Base-by-base conservation (phyloP, 2,797 vertebrate species). In the Malacoraja senta region DNA sequence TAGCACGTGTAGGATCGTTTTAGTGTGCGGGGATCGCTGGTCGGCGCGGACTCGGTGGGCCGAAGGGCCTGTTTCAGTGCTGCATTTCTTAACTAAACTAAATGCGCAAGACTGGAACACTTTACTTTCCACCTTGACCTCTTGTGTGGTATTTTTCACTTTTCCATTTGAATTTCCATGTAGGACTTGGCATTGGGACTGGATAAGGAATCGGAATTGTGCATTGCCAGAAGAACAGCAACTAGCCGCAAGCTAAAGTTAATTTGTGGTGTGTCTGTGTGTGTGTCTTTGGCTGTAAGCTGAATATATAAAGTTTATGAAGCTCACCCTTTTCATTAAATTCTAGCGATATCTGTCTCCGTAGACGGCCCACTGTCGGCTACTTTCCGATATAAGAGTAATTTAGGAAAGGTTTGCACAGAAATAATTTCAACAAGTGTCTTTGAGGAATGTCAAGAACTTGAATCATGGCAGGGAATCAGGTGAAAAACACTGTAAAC, bases 101-200 rank as follows among this genome's bases (percentile, higher is more conserved):
- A n/a, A 35, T 65, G 84, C 63, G 35, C 13, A 19, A n/a, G n/a
- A 88, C 32, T 65, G n/a, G 65, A 88, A 63, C 61, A 88, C n/a
- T 32, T 35, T 19, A 15, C 35, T 88, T 63, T 24, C n/a, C 61
- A 65, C n/a, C 8, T 86, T 68, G 84, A 35, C 65, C 2, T 88
- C 35, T 32, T 35, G 63, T 88, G 35, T 88, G 65, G 68, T 53
- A 53, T 53, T 68, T 88, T 88, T 88, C 8, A 88, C 84, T 88
- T 88, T 86, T 86, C 83, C 83, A 86, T 63, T 63, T 88, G 84
- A 88, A 88, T 88, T 88, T 88, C 63, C 84, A 88, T 88, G 84
- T 88, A 35, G 61, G 63, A 88, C n/a, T 88, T 88, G 84, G 84
- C 84, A 88, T 61, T 88, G 84, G 63, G 84, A 21, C 61, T 68